Base-by-base conservation (phyloP, 1,140 invertebrate genomes). In the Druon quercuslanigerum region DNA sequence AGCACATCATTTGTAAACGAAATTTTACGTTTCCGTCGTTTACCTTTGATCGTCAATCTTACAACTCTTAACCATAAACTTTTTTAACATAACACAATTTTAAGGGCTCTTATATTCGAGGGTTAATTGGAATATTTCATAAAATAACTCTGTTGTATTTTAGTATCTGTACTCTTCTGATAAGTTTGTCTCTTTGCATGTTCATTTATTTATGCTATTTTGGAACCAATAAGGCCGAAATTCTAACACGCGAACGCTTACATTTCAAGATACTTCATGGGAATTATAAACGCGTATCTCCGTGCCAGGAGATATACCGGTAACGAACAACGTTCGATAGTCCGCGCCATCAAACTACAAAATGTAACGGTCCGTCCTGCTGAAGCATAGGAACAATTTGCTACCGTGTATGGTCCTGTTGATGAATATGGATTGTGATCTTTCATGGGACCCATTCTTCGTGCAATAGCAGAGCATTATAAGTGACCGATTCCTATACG, bases 341-440 rank as follows among this genome's bases (percentile, higher is more conserved):
- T 76, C 75, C 73, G 76, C 80, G 80, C 40, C 40, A 79, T 79
- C 74, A 83, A 81, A 81, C 76, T 79, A 81, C 82, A 76, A 81
- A 81, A 83, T 83, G 77, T 83, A 83, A 83, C 82, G 82, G 79
- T 83, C 72, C 77, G 79, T 83, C 81, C 70, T 70, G 80, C 79
- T 81, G 82, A 81, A 79, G 77, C 79, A 83, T 76, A 73, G 77
- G 73, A 77, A 80, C 70, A 79, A 83, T 83, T 83, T 83, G 82
- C 79, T 79, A 74, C 77, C 80, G 77, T 79, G 81, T 77, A 79
- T 70, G 78, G 51, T 73, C 66, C 25, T 50, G 52, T 78, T 20
- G 84, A 84, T 89, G 88, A 89, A 89, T 88, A 89, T 89, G 87
- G 86, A 89, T 88, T 84, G 83, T 83, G 84, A 79, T 87, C 80